A percentile compares a stretch with the other conserved stretches of the same genome.
phyloP scores from a whole-genome alignment of 1,140 invertebrate genomes.

The Drosophila littoralis region DNA sequence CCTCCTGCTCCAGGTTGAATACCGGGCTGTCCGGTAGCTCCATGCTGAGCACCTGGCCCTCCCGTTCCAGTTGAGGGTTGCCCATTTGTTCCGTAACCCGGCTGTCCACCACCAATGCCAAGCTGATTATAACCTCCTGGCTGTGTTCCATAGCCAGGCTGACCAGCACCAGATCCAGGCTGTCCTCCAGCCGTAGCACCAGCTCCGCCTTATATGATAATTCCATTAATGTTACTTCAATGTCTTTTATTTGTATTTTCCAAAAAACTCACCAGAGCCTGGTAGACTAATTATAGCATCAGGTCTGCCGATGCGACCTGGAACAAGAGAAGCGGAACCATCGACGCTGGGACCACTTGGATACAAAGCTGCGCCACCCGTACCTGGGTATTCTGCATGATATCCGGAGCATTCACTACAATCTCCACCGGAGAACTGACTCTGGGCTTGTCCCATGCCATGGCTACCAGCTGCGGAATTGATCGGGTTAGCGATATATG shows the following conservation, averaged over 20 bases:
- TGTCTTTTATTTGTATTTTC: too few species aligned
- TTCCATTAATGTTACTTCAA: background rate
- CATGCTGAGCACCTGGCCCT: constrained; percentile 16
- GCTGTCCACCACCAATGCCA: background rate
- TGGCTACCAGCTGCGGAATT: constrained; percentile 87
- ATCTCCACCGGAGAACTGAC: constrained; percentile 87
- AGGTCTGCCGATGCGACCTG: constrained; percentile 37
- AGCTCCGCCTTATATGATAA: constrained; percentile 8
- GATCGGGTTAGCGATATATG: background rate
- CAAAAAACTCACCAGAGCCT: constrained; percentile 41
- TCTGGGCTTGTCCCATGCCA: constrained; percentile 93
- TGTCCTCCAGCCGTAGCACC: constrained; percentile 10
- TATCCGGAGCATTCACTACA: constrained; percentile 83
- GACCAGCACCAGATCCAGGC: background rate
- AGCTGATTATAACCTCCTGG: background rate
- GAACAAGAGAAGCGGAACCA: constrained; percentile 14
- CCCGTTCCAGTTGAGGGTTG: background rate
- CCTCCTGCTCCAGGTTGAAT: constrained; percentile 8
- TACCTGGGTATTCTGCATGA: constrained; percentile 38
- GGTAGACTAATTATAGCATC: constrained; percentile 64
- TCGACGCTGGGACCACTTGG: constrained; percentile 10
- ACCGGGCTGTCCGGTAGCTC: constrained; percentile 14
- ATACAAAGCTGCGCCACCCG: constrained; percentile 27
- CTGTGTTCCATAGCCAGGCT: constrained; percentile 31
- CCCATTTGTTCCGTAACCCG: constrained; percentile 12